Conservation (phyloP, 2,797 vertebrate genomes). For the Percopsis omiscomaycus region DNA sequence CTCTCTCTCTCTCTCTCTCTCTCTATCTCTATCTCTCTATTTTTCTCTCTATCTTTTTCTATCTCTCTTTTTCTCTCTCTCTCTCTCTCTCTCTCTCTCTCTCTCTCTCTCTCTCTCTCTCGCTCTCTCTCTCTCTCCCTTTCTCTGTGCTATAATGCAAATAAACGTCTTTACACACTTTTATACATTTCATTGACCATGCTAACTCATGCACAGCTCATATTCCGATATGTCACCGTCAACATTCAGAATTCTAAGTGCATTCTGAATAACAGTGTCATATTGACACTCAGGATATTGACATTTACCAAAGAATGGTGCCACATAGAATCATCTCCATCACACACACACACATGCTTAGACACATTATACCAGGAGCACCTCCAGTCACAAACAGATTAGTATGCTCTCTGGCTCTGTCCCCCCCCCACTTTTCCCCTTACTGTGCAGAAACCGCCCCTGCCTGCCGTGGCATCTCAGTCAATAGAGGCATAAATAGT, state of each 20-base stretch:
- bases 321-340: no score
- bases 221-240: neutral
- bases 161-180: neutral
- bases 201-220: no score
- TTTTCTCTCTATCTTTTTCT: no score
- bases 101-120: neutral
- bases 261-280: no score
- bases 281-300: no score
- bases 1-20: no score
- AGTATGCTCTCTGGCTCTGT: constrained; percentile 32
- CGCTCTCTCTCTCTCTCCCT: neutral
- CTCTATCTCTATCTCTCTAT: no score
- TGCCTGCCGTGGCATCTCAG: constrained; percentile 45
- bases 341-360: neutral
- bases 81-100: neutral
- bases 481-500: constrained; percentile 57
- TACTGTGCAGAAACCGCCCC: constrained; percentile 32
- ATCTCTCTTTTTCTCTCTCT: no score
- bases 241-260: neutral
- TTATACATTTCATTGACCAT: no score
- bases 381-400: constrained; percentile 33
- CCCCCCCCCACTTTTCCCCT: constrained; percentile 28
- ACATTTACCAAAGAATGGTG: no score
- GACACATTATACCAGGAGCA: constrained; percentile 6
- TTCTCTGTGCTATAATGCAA: neutral